Conservation (phyloP, 1,140 invertebrate genomes). For the Brachionus asplanchnoidis region DNA sequence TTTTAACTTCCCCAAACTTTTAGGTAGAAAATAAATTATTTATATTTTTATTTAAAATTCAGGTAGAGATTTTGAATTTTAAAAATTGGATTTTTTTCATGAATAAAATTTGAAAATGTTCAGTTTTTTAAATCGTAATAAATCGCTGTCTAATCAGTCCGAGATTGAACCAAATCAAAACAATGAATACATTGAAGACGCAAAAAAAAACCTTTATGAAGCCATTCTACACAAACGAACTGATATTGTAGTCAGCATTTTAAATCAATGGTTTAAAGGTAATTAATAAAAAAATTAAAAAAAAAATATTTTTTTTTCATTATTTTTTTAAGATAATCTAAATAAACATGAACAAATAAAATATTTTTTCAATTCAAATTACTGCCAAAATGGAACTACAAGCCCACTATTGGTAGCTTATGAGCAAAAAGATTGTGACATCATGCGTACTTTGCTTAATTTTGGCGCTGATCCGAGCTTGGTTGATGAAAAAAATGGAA, state of each 20-base stretch:
- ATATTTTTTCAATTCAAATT: slow-evolving; percentile 40
- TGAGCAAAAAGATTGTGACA: slow-evolving; percentile 1
- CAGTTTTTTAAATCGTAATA: slow-evolving; percentile 36
- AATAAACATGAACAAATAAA: neutral
- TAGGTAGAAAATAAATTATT: neutral
- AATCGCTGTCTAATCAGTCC: neutral
- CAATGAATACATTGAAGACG: neutral
- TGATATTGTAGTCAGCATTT: slow-evolving; percentile 12
- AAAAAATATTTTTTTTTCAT: neutral
- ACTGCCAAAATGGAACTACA: slow-evolving; percentile 27
- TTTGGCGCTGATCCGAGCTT: slow-evolving; percentile 34
- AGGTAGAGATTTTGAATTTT: neutral
- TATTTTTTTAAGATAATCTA: neutral
- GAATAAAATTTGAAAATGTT: slow-evolving; percentile 19
- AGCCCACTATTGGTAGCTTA: slow-evolving; percentile 30
- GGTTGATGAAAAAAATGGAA: neutral
- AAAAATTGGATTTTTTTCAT: neutral
- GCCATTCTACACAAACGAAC: neutral
- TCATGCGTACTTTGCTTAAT: slow-evolving; percentile 28
- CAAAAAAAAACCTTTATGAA: slow-evolving; percentile 17
- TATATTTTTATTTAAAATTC: neutral
- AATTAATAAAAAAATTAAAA: slow-evolving; percentile 14
- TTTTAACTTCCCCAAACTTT: neutral
- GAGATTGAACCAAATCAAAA: neutral
- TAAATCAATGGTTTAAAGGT: slow-evolving; percentile 41